Evolutionary conservation across 2,888 invertebrate species (phyloP).

Genomic region (Tipula lateralis): DNA sequence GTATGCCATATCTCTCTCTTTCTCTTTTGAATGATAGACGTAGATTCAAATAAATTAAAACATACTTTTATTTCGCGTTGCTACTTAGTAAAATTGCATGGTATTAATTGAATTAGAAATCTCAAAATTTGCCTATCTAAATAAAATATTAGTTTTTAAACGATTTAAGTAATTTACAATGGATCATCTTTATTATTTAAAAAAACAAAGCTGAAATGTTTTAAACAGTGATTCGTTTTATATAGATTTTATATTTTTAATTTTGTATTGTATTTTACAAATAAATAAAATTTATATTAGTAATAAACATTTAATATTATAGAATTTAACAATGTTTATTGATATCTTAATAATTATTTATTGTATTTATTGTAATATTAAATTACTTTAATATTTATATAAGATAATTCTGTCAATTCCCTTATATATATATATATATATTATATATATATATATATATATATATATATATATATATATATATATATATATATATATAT

Average conservation of each 20-base stretch:
- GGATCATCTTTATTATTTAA: not conserved
- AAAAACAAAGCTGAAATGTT: not conserved
- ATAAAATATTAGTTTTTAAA: not conserved
- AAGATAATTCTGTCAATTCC: not conserved
- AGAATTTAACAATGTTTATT: not conserved
- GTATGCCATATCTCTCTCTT: too few species aligned
- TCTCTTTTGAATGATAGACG: too few species aligned
- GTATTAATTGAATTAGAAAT: too few species aligned
- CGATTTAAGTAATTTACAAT: not conserved
- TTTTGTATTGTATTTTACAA: not conserved
- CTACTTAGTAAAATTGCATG: too few species aligned
- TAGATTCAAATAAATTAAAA: too few species aligned
- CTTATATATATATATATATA: slow-evolving; percentile 27
- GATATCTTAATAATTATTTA: not conserved
- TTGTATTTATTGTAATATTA: not conserved
- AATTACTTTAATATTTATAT: not conserved
- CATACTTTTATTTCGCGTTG: too few species aligned
- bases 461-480: slow-evolving; percentile 29
- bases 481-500: slow-evolving; percentile 29
- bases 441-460: slow-evolving; percentile 29
- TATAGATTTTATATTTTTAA: not conserved
- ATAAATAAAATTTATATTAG: not conserved
- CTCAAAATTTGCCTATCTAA: not conserved
- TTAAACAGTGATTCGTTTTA: not conserved
- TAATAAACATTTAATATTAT: not conserved